Evolutionary conservation across 2,888 invertebrate genomes (phyloP).

Genomic region (Palloptera scutellata): DNA sequence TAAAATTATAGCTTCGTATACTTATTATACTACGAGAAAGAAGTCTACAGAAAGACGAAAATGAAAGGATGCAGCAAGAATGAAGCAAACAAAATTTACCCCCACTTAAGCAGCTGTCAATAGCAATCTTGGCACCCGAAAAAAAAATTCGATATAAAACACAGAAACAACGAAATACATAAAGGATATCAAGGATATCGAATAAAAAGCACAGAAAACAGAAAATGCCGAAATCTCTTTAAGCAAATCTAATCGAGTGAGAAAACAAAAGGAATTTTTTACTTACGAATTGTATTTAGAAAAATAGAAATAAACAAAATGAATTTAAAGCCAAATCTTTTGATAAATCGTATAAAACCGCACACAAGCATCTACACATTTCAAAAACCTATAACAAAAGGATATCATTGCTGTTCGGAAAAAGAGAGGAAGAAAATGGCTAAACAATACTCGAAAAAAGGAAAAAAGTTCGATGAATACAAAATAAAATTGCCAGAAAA

Average conservation of each 20-base stretch:
- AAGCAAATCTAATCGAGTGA: slow-evolving; percentile 47
- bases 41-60: not conserved
- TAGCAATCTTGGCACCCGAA: slow-evolving; percentile 38
- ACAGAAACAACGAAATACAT: slow-evolving; percentile 21
- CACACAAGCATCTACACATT: slow-evolving; percentile 2
- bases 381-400: slow-evolving; percentile 5
- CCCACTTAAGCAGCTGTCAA: slow-evolving; percentile 45
- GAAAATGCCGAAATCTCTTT: slow-evolving; percentile 42
- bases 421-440: slow-evolving; percentile 18
- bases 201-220: slow-evolving; percentile 7
- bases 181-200: slow-evolving; percentile 40
- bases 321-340: slow-evolving; percentile 38
- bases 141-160: slow-evolving; percentile 9
- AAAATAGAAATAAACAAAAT: slow-evolving; percentile 20
- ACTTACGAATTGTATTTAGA: slow-evolving; percentile 11
- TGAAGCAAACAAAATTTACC: slow-evolving; percentile 16
- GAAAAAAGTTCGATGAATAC: slow-evolving; percentile 9
- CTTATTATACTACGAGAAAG: not conserved
- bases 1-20: slow-evolving; percentile 13
- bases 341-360: slow-evolving; percentile 36
- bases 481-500: not conserved
- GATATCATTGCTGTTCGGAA: slow-evolving; percentile 14
- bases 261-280: slow-evolving; percentile 40
- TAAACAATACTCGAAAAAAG: slow-evolving; percentile 2
- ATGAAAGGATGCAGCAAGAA: not conserved